Evolutionary conservation across 1,140 invertebrate species (phyloP), one percentile per base, ranked within the genome.

Genomic region (Drosophila rhopaloa): DNA sequence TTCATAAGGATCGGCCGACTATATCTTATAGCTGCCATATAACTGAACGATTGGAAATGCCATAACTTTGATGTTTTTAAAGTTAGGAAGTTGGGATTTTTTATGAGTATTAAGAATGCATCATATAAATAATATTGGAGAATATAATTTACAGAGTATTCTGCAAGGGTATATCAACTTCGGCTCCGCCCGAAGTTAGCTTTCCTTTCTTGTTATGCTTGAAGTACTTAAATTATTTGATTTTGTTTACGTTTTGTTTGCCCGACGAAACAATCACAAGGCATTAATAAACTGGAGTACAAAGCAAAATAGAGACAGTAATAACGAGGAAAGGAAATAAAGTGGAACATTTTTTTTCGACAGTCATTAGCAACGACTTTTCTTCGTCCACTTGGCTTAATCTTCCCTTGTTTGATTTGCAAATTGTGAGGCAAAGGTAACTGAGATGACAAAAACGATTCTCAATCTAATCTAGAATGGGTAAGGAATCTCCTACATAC

Each of bases 301-400:
- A 11, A 55, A 32, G 35, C 37, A 16, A 63, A 74, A 40, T 38
- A 53, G 38, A 73, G 54, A 57, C 48, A 74, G 24, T 58, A 75
- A 62, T 44, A 75, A 74, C 58, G 48, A 66, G 47, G 50, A 76
- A 48, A 65, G 61, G 38, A 76, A 76, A 76, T 67, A 67, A 76
- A 76, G 72, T 76, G 48, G 35, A 59, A 76, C 67, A 76, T 76
- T 55, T 72, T 59, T 76, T 76, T 75, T 55, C 48, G 54, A 46
- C 72, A 76, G 61, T 76, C 61, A 76, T 76, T 76, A 76, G 72
- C 65, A 57, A 37, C 50, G 65, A 48, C 37, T 71, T 41, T 58
- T 19, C 43, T 37, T 9, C 16, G 16, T 7, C 11, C 27, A 46
- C 8, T 9, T 13, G 24, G 14, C 35, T 16, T 10, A 9, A 19